These are phyloP conservation scores for Chymomyza procnemis DNA, from an alignment of 2,888 invertebrate species.

Conservation along the genomic window DNA sequence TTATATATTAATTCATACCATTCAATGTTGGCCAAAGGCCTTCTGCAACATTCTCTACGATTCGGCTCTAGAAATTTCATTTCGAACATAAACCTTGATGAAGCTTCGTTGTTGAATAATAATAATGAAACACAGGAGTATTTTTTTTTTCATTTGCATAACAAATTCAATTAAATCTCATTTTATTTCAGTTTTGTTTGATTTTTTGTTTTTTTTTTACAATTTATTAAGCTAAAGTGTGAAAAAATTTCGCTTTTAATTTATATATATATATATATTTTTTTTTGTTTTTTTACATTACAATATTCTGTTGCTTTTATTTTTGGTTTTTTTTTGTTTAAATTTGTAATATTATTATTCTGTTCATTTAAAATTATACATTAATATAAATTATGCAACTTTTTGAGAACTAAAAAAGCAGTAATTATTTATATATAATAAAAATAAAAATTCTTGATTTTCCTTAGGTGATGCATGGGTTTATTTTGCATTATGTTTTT, in stretches of 20 bases:
- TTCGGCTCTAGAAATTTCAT: no score
- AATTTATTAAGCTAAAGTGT: conserved; percentile 79
- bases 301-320: conserved; percentile 46
- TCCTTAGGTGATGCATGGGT: conserved; percentile 34
- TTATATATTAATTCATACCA: no score
- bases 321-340: conserved; percentile 35
- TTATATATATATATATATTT: conserved; percentile 49
- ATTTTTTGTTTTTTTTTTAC: conserved; percentile 72
- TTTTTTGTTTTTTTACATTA: conserved; percentile 52
- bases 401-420: conserved; percentile 76
- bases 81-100: no score
- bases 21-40: no score
- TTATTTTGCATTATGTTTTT: conserved; percentile 28
- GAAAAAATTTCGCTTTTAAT: conserved; percentile 79
- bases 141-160: conserved; percentile 77
- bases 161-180: conserved; percentile 79
- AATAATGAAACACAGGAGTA: conserved; percentile 15
- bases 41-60: no score
- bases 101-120: no score
- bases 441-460: conserved; percentile 61
- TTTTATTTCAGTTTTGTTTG: conserved; percentile 76
- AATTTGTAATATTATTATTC: conserved; percentile 52
- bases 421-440: conserved; percentile 74
- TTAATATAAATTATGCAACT: conserved; percentile 74
- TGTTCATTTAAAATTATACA: conserved; percentile 62